Evolutionary conservation across 2,113 vertebrate genomes (phyloP), one percentile per base, ranked within the genome.

Genomic region (Gopherus flavomarginatus): DNA sequence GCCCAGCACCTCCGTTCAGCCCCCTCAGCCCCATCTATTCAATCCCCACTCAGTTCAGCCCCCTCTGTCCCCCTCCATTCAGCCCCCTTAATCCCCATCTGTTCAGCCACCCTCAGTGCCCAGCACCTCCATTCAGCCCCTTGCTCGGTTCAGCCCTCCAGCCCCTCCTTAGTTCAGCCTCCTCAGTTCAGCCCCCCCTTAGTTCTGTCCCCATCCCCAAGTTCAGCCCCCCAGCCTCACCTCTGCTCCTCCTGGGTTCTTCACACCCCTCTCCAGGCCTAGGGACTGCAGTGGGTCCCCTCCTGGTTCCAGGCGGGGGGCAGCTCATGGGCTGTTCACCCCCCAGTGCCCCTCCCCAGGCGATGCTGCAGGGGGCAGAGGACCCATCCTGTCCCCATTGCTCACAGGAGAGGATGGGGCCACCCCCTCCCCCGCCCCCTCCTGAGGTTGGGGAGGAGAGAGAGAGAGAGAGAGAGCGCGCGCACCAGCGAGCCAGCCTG

Each of bases 1-100:
- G 12, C 29, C 59, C 59, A 62, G 12, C 59, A 31, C 59, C 27
- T 29, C 59, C 6, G 27, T 59, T 59, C 27, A 59, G 27, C 57
- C 27, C 57, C 57, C 26, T 12, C 56, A 57, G 56, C 24, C 24
- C 56, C 57, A 7, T 53, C 53, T 54, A 22, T 27, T 27, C 56
- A 26, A 57, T 27, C 11, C 26, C 21, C 53, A 22, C 59, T 31
- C 12, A 31, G 57, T 59, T 29, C 57, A 59, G 57, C 22, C 31
- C 26, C 11, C 49, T 26, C 4, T 4, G 0, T 0, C 53, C 4
- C 78, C 11, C 26, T 31, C 75, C 42, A 16, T 9, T 5, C 22
- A 42, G 27, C 12, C 59, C 14, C 12, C 29, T 62, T 6, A 31
- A 12, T 3, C 22, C 24, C 7, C 56, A 12, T 49, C 47, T 47